Base-by-base conservation (phyloP, 2,113 vertebrate species). In the Poicephalus meyeri region DNA sequence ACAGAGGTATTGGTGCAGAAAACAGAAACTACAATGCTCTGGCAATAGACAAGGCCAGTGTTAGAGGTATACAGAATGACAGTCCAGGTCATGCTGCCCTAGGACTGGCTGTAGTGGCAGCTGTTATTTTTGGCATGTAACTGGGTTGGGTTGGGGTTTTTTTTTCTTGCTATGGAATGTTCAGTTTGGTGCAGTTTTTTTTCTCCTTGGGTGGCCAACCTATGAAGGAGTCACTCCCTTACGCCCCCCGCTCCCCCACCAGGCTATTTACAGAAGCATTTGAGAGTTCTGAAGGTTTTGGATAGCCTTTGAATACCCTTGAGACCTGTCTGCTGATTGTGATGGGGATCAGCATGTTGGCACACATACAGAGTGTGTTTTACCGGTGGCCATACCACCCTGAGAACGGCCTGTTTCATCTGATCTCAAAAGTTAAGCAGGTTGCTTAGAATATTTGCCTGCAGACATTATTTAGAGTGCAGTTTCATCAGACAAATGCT, bases 1-100 rank as follows among this genome's bases (percentile, higher is more conserved):
- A 35, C 44, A 58, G 56, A 78, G 6, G 9, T 58, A 64, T 4
- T 0, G 0, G 29, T n/a, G 13, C n/a, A 73, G 61, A 29, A 39
- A 89, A 78, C 9, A 46, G 37, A 78, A 93, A 66, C 23, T 21
- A 20, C 91, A 89, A 46, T 0, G 1, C 9, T 91, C 35, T 53
- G 18, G 31, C 35, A 80, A 53, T 1, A 55, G 35, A 24, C 9
- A 68, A 44, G 29, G 46, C 18, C 37, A 16, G 31, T 78, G 71
- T 41, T 65, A 13, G 0, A 63, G 5, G 28, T 46, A 29, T 14
- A 89, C 1, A 13, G 55, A 86, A 29, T 29, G 13, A 56, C 15
- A 60, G 9, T 60, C 61, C 37, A 80, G 26, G n/a, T 61, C 41
- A 52, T 13, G 41, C 68, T 86, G 29, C 41, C 49, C 58, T 47